A percentile compares a stretch with the other conserved stretches of the same genome.
phyloP scores from a whole-genome alignment of 1,140 invertebrate genomes.

The Drosophila setifemur region DNA sequence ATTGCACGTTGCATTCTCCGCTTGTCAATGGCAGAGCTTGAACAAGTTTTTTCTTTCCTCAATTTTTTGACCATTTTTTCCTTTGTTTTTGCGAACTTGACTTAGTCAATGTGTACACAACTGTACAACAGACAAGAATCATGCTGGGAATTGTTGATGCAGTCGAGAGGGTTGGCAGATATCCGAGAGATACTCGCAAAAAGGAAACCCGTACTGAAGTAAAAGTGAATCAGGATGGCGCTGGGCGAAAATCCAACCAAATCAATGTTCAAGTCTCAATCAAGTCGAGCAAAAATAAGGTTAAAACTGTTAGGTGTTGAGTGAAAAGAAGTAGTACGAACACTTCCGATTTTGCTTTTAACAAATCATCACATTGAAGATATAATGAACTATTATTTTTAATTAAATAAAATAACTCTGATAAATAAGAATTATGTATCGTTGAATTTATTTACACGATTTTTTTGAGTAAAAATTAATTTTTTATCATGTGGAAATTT shows the following conservation, averaged over 20 bases:
- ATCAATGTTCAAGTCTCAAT: slow-evolving; percentile 36
- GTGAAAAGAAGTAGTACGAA: no score
- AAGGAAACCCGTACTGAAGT: background rate
- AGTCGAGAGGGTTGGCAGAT: slow-evolving; percentile 9
- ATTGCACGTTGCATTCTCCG: slow-evolving; percentile 38
- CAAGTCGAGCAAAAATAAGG: slow-evolving; percentile 6
- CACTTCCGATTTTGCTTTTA: no score
- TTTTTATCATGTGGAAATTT: no score
- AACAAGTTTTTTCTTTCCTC: slow-evolving; percentile 39
- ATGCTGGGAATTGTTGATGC: slow-evolving; percentile 40
- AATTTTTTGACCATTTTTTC: slow-evolving; percentile 28
- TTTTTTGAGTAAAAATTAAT: no score
- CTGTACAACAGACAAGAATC: slow-evolving; percentile 40
- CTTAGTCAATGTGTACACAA: slow-evolving; percentile 38
- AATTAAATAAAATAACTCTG: background rate
- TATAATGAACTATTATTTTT: background rate
- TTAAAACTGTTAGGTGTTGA: background rate
- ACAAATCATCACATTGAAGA: no score
- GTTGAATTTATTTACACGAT: no score
- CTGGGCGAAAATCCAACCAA: slow-evolving; percentile 25
- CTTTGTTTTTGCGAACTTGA: slow-evolving; percentile 25
- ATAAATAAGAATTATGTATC: no score
- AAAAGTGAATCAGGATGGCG: slow-evolving; percentile 34
- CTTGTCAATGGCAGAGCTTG: slow-evolving; percentile 30
- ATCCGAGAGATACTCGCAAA: background rate